These are phyloP conservation scores for Amblyjoppa fuscipennis DNA, from an alignment of 2,888 invertebrate species.

Conservation along the genomic window DNA sequence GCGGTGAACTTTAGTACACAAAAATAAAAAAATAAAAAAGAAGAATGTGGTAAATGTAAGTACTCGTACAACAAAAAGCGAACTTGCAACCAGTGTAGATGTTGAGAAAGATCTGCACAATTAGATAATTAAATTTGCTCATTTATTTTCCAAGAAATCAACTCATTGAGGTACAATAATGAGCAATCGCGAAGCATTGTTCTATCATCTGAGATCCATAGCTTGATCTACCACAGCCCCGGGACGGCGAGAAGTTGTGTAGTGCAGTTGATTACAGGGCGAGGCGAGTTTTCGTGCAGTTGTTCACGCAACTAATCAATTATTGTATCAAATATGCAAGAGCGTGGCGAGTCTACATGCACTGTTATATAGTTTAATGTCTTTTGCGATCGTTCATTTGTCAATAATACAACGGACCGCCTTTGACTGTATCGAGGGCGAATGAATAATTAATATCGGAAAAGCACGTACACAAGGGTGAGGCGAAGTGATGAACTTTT, in stretches of 20 bases:
- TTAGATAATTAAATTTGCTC: neutral
- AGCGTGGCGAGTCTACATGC: neutral
- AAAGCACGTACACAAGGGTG: neutral
- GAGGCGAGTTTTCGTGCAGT: slow-evolving; percentile 11
- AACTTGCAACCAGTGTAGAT: neutral
- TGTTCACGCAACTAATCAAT: neutral
- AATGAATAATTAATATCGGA: slow-evolving; percentile 10
- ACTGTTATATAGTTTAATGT: neutral
- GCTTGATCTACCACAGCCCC: slow-evolving; percentile 3
- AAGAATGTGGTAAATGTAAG: neutral
- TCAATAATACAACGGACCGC: neutral
- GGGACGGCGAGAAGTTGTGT: slow-evolving; percentile 13
- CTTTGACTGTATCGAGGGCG: neutral
- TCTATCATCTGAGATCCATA: slow-evolving; percentile 10
- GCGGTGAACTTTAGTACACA: neutral
- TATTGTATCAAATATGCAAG: neutral
- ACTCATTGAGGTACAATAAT: neutral
- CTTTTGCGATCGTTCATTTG: neutral
- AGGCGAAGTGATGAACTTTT: neutral
- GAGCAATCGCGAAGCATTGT: neutral
- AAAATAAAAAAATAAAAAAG: neutral
- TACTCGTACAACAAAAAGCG: no score
- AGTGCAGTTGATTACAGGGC: slow-evolving; percentile 47
- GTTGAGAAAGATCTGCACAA: neutral
- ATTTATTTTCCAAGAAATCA: neutral